Conservation (phyloP, 2,113 vertebrate genomes). For the Neomonachus schauinslandi region DNA sequence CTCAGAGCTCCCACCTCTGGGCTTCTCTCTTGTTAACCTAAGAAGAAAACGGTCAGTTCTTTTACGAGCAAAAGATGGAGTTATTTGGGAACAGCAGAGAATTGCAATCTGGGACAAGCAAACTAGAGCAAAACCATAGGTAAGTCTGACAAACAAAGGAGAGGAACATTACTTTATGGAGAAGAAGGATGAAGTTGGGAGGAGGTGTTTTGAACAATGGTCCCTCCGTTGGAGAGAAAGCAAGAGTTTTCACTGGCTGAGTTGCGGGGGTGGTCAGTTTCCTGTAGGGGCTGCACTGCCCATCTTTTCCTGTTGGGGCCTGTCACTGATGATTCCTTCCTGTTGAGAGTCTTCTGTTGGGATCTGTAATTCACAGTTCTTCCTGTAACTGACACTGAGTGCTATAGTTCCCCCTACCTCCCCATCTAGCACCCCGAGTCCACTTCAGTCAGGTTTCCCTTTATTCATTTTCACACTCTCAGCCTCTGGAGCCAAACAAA, state of each 20-base stretch:
- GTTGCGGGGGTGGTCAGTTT: not conserved
- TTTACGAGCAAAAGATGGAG: not conserved
- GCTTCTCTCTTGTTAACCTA: not conserved
- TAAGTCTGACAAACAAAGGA: not conserved
- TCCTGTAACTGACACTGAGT: not conserved
- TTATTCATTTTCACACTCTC: not conserved
- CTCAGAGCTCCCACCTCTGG: rapidly evolving
- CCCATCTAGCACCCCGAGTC: not conserved
- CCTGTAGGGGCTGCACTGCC: not conserved
- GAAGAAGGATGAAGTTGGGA: not conserved
- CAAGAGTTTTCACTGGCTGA: not conserved
- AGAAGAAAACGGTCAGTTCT: not conserved
- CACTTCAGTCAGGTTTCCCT: not conserved
- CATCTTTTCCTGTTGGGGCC: not conserved
- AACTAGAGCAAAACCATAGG: not conserved
- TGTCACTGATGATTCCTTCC: not conserved
- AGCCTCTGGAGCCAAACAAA: not conserved
- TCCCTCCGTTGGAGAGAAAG: not conserved
- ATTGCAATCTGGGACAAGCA: not conserved
- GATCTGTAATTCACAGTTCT: not conserved
- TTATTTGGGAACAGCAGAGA: not conserved
- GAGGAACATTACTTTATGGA: not conserved
- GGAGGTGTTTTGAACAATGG: not conserved
- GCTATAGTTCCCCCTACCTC: not conserved
- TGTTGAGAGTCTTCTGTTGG: not conserved